These are phyloP conservation scores for Hypanus sabinus DNA, from an alignment of 2,113 vertebrate genomes.

Conservation along the genomic window DNA sequence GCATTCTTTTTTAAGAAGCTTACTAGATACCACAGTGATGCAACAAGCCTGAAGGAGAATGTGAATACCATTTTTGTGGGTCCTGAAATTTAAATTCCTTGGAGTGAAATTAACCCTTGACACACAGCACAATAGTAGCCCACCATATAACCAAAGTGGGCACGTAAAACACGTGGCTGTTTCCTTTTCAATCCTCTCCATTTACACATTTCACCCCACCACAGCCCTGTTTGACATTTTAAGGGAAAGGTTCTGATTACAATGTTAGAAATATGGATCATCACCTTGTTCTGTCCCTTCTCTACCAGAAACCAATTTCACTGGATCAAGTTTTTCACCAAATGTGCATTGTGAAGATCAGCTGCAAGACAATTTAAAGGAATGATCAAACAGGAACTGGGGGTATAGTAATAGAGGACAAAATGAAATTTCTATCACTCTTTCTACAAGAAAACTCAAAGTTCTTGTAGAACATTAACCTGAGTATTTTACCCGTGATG, in stretches of 20 bases:
- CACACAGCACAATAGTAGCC: too few relatives aligned
- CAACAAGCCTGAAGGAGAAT: background rate
- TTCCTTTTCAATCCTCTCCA: background rate
- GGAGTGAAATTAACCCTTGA: background rate
- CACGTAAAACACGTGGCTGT: background rate
- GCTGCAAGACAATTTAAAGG: background rate
- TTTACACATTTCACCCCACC: background rate
- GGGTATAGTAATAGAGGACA: background rate
- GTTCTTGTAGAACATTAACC: too few relatives aligned
- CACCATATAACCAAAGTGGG: background rate
- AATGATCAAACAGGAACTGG: background rate
- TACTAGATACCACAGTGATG: background rate
- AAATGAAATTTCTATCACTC: background rate
- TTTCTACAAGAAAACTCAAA: background rate
- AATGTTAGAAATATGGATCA: background rate
- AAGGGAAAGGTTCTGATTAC: background rate
- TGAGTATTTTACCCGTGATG: too few relatives aligned
- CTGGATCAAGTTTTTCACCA: background rate
- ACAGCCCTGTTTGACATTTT: background rate
- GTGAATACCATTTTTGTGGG: background rate
- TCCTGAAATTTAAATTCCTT: background rate
- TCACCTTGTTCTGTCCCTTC: background rate
- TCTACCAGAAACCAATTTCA: background rate
- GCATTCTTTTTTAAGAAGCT: background rate
- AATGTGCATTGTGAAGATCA: background rate